Percentiles rank a stretch among this genome's conserved stretches.
These are phyloP conservation scores for Rhynchopsitta pachyrhyncha DNA, from an alignment of 2,113 vertebrate genomes.

Conservation along the genomic window DNA sequence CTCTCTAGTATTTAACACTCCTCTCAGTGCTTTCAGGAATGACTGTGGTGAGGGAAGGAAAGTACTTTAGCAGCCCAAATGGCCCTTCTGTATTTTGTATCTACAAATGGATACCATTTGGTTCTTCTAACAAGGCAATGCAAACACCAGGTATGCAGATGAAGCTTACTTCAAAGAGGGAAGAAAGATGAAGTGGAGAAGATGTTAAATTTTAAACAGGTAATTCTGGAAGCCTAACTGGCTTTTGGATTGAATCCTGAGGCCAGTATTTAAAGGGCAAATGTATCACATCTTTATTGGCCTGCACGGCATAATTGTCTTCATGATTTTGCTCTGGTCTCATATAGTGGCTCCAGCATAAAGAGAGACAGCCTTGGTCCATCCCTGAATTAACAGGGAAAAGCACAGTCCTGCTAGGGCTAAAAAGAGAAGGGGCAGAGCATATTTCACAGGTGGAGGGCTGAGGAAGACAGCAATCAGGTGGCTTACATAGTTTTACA, in stretches of 20 bases:
- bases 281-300: background rate
- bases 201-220: background rate
- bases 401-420: background rate
- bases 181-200: background rate
- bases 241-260: background rate
- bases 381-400: background rate
- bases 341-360: background rate
- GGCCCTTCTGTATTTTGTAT: background rate
- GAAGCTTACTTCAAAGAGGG: background rate
- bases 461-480: background rate
- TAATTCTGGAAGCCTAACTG: background rate
- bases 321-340: slow-evolving; percentile 23
- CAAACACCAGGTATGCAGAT: background rate
- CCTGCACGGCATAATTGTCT: background rate
- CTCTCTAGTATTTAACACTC: background rate
- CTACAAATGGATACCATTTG: background rate
- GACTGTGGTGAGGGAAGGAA: background rate
- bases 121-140: background rate
- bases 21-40: background rate
- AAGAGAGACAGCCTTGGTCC: background rate
- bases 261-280: background rate
- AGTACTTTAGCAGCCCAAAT: background rate
- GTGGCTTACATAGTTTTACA: background rate
- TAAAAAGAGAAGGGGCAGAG: background rate
- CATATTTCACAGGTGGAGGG: background rate